phyloP scores from a whole-genome alignment of 2,113 vertebrate species.

The Origma solitaria region DNA sequence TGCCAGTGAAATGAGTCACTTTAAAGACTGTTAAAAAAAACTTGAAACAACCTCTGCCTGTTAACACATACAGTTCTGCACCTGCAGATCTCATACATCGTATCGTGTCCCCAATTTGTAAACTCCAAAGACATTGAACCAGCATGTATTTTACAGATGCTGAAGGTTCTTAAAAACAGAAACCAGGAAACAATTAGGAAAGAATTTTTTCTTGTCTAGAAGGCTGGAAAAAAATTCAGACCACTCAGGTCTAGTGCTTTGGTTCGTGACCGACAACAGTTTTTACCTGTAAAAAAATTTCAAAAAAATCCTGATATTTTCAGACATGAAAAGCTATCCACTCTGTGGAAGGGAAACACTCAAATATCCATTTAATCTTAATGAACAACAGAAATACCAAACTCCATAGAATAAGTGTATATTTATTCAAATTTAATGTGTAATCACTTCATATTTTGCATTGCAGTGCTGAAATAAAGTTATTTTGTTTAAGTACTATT shows the following conservation, averaged over 20 bases:
- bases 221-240: background rate
- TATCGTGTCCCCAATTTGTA: background rate
- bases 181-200: background rate
- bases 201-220: background rate
- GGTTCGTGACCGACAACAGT: background rate
- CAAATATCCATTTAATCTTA: background rate
- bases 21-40: background rate
- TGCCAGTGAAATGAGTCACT: background rate
- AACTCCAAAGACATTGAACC: background rate
- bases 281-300: background rate
- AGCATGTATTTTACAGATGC: background rate
- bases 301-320: background rate
- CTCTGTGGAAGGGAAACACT: background rate
- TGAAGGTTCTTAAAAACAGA: background rate
- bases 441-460: background rate
- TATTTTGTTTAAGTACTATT: background rate
- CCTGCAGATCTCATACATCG: accelerated
- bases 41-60: background rate
- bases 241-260: background rate
- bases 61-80: background rate
- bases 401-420: background rate
- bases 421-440: background rate
- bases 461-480: background rate
- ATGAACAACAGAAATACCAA: background rate
- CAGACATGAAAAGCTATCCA: background rate